These are phyloP conservation scores for Myotis pilosus DNA, from an alignment of 2,797 vertebrate species.

Conservation along the genomic window DNA sequence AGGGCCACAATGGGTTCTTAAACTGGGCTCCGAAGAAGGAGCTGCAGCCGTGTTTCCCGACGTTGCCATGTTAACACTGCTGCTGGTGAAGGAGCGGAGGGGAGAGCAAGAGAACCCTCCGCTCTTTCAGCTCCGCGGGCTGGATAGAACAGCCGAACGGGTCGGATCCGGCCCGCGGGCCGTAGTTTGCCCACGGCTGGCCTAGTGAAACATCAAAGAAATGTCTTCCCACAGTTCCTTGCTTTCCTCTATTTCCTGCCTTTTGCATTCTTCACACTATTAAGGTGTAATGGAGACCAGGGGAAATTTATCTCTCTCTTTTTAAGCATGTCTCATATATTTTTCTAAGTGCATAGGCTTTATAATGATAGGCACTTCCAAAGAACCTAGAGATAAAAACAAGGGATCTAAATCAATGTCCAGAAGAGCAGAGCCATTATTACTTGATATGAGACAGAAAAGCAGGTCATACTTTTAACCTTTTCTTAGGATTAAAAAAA, in stretches of 20 bases:
- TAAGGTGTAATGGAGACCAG: constrained; percentile 18
- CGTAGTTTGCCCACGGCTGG: too few species aligned
- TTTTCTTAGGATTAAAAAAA: constrained; percentile 40
- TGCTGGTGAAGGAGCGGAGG: too few species aligned
- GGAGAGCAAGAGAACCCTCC: too few species aligned
- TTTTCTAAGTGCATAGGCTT: neutral
- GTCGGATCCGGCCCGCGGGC: too few species aligned
- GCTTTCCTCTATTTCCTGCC: neutral
- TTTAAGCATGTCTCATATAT: constrained; percentile 31
- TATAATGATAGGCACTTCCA: constrained; percentile 32
- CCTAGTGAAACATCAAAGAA: neutral
- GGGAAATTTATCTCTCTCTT: constrained; percentile 42
- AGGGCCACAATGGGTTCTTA: too few species aligned
- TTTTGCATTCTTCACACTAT: constrained; percentile 4
- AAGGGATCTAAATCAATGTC: neutral
- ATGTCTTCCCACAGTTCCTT: neutral
- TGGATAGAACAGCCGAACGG: too few species aligned
- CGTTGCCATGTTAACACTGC: too few species aligned
- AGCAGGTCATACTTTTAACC: neutral
- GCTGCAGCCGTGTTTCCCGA: too few species aligned
- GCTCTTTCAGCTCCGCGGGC: too few species aligned
- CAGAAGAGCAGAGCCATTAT: neutral
- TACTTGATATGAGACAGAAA: constrained; percentile 46
- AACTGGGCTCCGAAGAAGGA: too few species aligned
- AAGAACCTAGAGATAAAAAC: constrained; percentile 28